Base-by-base conservation (phyloP, 2,797 vertebrate genomes). In the Botia almorhae region DNA sequence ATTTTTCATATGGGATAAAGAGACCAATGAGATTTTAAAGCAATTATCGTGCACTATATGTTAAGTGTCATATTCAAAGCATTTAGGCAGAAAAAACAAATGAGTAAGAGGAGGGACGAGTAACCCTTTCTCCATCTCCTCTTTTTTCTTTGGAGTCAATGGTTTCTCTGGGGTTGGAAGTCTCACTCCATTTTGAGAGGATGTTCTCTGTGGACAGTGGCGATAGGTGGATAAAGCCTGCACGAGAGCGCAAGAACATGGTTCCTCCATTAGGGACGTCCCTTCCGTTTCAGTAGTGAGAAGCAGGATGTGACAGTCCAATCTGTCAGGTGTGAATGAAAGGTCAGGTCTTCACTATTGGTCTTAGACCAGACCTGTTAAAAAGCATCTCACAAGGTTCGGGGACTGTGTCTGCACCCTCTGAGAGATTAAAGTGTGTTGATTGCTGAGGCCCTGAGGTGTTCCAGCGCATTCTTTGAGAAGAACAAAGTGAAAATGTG, bases 251-350 rank as follows among this genome's bases (percentile, higher is more conserved):
- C 71, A 56, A 73, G 69, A 76, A 81, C 83, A 81, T 68, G 21
- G 2, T 78, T 84, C 75, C 60, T 78, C 75, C 83, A 84, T 84
- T 84, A 79, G 82, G n/a, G 58, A 39, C 11, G 36, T 69, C 50
- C 58, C 36, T 80, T 72, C 43, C 39, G 23, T 58, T 77, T 55
- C 64, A 4, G 19, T 69, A 55, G 55, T 12, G 74, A 33, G 63
- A 71, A 64, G 73, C 7, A 65, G 23, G 55, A 69, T 58, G 69
- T 83, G 82, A 76, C 73, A 73, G 61, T 60, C 56, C 46, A 51
- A 74, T 74, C 61, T 73, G 33, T 74, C 36, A 68, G 61, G 61
- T 80, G 61, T 73, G 50, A 80, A 67, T 60, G 70, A 80, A 63
- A 80, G 61, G 50, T 17, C 17, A 67, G 61, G 74, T 74, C 51